Evolutionary conservation across 2,113 vertebrate genomes (phyloP).

Genomic region (Cyanocitta stelleri): DNA sequence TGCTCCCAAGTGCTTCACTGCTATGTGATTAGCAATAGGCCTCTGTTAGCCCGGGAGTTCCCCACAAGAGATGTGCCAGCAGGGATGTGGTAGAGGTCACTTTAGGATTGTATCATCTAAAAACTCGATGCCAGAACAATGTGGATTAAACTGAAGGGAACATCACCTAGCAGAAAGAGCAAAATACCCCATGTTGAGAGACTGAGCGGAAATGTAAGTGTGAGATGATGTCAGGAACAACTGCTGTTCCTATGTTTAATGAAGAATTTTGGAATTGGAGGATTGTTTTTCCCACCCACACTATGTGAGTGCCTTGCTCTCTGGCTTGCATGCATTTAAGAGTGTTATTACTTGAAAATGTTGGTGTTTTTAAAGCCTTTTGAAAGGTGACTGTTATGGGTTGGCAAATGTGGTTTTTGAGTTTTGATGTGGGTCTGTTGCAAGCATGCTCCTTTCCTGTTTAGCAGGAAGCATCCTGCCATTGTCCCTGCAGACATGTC

Average conservation of each 20-base stretch:
- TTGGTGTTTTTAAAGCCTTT: background rate
- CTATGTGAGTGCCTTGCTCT: background rate
- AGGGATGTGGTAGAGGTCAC: background rate
- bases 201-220: background rate
- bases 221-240: background rate
- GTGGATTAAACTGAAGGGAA: background rate
- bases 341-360: background rate
- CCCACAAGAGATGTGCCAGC: background rate
- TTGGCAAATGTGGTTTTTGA: background rate
- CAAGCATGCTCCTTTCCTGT: background rate
- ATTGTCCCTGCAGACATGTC: background rate
- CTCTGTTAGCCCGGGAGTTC: background rate
- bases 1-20: background rate
- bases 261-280: background rate
- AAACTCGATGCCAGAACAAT: background rate
- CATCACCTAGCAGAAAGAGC: background rate
- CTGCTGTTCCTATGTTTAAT: accelerated
- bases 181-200: background rate
- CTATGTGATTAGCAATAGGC: accelerated
- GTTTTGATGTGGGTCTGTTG: background rate
- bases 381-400: background rate
- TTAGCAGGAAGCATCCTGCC: background rate
- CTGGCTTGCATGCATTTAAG: background rate
- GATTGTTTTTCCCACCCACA: background rate
- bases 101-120: background rate